These are phyloP conservation scores for Aselliscus stoliczkanus DNA, from an alignment of 2,797 vertebrate species.

Conservation along the genomic window DNA sequence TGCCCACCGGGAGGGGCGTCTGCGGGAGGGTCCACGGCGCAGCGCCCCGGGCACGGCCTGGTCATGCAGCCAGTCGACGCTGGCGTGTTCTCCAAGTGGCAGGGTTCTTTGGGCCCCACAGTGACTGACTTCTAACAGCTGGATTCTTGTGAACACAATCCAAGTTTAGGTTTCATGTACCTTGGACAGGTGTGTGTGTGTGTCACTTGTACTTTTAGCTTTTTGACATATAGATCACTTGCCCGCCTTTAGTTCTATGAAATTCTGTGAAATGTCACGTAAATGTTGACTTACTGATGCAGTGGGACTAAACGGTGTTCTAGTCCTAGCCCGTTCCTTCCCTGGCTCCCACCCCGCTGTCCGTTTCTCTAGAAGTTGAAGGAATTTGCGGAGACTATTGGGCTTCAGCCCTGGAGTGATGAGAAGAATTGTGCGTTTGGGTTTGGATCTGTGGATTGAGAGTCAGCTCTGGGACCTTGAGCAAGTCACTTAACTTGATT, in stretches of 20 bases:
- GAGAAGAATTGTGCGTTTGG: not conserved
- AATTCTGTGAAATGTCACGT: not conserved
- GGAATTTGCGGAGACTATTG: not conserved
- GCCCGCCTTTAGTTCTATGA: not conserved
- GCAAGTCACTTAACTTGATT: not conserved
- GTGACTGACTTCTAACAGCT: not conserved
- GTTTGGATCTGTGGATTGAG: too few relatives aligned
- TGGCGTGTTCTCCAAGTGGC: not conserved
- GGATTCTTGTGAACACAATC: not conserved
- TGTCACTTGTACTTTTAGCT: not conserved
- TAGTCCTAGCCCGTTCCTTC: not conserved
- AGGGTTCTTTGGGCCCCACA: not conserved
- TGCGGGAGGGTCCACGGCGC: not conserved
- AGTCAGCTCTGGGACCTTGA: not conserved
- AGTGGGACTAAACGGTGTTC: not conserved
- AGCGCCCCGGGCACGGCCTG: not conserved
- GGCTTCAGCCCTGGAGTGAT: not conserved
- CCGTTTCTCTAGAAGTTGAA: not conserved
- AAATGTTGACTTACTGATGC: too few relatives aligned
- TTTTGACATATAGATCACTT: not conserved
- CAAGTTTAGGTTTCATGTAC: not conserved
- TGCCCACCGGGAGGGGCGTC: not conserved
- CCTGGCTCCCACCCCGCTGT: not conserved
- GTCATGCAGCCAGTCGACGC: rapidly evolving
- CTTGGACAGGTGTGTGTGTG: not conserved